These are phyloP conservation scores for Poecilia latipinna DNA, from an alignment of 2,113 vertebrate species.

Conservation along the genomic window DNA sequence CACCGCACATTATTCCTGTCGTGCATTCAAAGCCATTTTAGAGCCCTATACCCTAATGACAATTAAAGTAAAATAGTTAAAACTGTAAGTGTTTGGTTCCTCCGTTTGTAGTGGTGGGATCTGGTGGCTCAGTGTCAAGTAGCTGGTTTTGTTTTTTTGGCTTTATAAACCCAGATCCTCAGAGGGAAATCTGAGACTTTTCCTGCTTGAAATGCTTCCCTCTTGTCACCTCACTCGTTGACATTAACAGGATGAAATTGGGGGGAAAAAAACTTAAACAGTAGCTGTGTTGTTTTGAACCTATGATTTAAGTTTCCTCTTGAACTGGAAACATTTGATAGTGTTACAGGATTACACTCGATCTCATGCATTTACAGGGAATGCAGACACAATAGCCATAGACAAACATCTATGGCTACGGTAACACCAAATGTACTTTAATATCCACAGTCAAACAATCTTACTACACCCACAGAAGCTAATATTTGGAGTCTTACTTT, in stretches of 20 bases:
- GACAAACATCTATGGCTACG: too few species aligned
- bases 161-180: slow-evolving; percentile 60
- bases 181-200: slow-evolving; percentile 49
- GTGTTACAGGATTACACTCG: too few species aligned
- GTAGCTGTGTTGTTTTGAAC: slow-evolving; percentile 16
- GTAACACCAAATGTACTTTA: too few species aligned
- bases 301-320: slow-evolving; percentile 3
- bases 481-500: too few species aligned
- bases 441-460: too few species aligned
- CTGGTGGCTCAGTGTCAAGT: slow-evolving; percentile 47
- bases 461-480: too few species aligned
- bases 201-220: slow-evolving; percentile 29
- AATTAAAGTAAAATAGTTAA: slow-evolving; percentile 29
- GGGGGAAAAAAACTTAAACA: slow-evolving; percentile 21
- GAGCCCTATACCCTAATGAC: slow-evolving; percentile 32
- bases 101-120: slow-evolving; percentile 39
- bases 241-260: slow-evolving; percentile 34
- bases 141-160: slow-evolving; percentile 58
- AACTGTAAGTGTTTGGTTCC: slow-evolving; percentile 40
- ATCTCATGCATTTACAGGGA: too few species aligned
- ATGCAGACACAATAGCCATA: too few species aligned
- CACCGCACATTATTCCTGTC: not conserved
- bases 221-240: slow-evolving; percentile 35
- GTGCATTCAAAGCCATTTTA: slow-evolving; percentile 19
- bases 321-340: slow-evolving; percentile 21